Evolutionary conservation across 2,797 vertebrate genomes (phyloP).

Genomic region (Nasua narica): DNA sequence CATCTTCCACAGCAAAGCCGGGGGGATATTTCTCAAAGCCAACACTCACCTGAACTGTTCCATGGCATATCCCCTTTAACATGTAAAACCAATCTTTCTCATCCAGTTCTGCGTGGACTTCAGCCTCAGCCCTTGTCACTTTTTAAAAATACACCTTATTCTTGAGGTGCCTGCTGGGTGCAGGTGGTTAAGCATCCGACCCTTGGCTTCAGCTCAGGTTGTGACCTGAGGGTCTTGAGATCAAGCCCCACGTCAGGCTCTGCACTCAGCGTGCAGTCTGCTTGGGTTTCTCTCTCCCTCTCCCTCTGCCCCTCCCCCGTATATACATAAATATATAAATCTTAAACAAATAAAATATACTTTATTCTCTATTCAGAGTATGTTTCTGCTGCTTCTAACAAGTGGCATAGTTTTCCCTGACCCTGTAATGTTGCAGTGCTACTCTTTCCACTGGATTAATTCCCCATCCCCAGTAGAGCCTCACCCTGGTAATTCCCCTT

Average conservation of each 20-base stretch:
- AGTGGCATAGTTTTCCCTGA: background rate
- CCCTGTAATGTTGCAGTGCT: background rate
- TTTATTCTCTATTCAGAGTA: background rate
- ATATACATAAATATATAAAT: background rate
- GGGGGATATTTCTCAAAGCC: background rate
- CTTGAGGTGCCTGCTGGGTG: background rate
- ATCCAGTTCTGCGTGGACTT: background rate
- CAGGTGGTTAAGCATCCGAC: background rate
- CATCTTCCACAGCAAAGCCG: background rate
- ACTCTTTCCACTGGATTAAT: background rate
- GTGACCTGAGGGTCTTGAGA: background rate
- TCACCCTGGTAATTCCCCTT: background rate
- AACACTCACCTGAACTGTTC: background rate
- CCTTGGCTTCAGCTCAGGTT: background rate
- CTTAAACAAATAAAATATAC: background rate
- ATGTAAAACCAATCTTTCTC: background rate
- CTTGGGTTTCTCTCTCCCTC: background rate
- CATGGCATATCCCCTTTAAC: too few species aligned
- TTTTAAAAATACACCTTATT: background rate
- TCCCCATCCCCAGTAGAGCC: background rate
- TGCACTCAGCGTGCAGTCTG: background rate
- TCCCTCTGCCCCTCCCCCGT: background rate
- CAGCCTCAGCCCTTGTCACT: background rate
- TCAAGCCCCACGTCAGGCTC: background rate
- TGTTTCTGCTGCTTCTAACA: background rate